Conservation (phyloP, 2,113 vertebrate species). For the Calyptommatus sinebrachiatus region DNA sequence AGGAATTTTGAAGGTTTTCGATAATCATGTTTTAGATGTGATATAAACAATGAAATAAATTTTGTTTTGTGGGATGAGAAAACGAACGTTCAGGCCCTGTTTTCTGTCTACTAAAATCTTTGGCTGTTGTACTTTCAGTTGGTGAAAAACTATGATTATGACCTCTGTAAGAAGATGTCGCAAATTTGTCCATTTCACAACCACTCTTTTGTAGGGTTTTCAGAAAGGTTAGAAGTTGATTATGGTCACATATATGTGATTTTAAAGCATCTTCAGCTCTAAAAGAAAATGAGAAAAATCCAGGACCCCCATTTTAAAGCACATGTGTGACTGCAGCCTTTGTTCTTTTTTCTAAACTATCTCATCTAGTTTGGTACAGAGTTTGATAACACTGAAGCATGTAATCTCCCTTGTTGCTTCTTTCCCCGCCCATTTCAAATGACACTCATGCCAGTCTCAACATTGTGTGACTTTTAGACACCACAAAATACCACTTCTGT, state of each 20-base stretch:
- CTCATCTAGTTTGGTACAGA: background rate
- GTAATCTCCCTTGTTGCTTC: background rate
- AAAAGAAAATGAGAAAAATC: too few relatives aligned
- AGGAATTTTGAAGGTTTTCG: background rate
- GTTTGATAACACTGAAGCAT: background rate
- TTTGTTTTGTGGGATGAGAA: background rate
- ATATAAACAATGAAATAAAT: background rate
- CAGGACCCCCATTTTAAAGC: too few relatives aligned
- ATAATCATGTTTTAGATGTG: background rate
- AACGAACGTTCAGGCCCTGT: background rate
- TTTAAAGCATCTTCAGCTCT: too few relatives aligned
- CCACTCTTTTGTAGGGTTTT: too few relatives aligned
- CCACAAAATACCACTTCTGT: background rate
- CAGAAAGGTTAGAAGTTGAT: too few relatives aligned
- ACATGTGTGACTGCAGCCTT: too few relatives aligned
- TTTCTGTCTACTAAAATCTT: background rate
- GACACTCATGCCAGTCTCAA: background rate
- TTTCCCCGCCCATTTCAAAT: background rate
- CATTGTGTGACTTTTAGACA: background rate
- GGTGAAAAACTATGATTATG: too few relatives aligned
- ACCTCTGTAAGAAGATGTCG: too few relatives aligned
- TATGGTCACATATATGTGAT: too few relatives aligned
- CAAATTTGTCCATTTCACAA: too few relatives aligned
- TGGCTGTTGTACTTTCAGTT: background rate
- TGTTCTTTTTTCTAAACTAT: too few relatives aligned